Percentiles rank a stretch among this genome's conserved stretches.
phyloP scores from a whole-genome alignment of 2,113 vertebrate species.

The Hypocryptadius cinnamomeus region DNA sequence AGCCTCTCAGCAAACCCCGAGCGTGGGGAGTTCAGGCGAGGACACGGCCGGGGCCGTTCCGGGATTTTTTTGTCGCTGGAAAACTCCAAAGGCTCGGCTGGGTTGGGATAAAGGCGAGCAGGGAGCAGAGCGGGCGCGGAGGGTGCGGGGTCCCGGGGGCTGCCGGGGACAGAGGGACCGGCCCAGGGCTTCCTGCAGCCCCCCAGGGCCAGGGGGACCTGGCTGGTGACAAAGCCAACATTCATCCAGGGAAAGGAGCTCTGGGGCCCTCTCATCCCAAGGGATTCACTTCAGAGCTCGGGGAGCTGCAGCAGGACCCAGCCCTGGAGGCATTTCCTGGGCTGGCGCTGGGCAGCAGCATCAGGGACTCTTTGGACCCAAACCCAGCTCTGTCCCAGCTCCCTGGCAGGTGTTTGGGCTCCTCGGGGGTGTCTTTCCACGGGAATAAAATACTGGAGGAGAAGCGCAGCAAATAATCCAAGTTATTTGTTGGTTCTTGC shows the following conservation, averaged over 20 bases:
- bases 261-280: background rate
- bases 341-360: background rate
- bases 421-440: rapidly evolving
- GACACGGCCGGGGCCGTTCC: background rate
- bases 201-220: background rate
- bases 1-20: background rate
- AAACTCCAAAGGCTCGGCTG: background rate
- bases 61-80: background rate
- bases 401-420: background rate
- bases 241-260: background rate
- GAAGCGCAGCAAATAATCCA: rapidly evolving
- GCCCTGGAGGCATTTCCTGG: background rate
- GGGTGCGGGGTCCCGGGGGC: background rate
- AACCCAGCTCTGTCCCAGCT: background rate
- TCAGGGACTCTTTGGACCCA: rapidly evolving
- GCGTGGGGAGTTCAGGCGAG: background rate
- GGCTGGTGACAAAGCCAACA: background rate
- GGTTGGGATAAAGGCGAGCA: background rate
- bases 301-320: background rate
- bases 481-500: background rate
- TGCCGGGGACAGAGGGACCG: background rate
- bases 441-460: background rate
- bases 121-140: background rate
- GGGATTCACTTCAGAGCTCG: background rate
- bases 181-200: background rate